phyloP scores from a whole-genome alignment of 2,113 vertebrate genomes.

The Elachura formosa region DNA sequence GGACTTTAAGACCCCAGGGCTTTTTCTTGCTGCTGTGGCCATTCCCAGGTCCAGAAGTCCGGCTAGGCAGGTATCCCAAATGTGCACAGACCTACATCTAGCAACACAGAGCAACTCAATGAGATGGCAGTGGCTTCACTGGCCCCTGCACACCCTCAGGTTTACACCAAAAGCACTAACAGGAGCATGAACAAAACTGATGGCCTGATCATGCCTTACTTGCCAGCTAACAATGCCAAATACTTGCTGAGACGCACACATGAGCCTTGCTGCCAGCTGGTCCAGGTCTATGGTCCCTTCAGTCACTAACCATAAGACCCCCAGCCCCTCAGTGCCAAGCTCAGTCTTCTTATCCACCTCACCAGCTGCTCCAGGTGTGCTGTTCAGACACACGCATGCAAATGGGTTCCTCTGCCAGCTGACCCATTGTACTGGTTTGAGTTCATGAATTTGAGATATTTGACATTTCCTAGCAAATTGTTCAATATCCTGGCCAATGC shows the following conservation, averaged over 20 bases:
- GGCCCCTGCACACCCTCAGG: background rate
- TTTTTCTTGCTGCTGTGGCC: background rate
- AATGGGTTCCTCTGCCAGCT: background rate
- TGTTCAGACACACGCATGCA: background rate
- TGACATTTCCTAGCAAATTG: too few relatives aligned
- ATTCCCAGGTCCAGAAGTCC: background rate
- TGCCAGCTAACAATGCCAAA: background rate
- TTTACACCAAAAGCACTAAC: background rate
- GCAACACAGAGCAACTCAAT: background rate
- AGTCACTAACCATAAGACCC: background rate
- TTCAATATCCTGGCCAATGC: too few relatives aligned
- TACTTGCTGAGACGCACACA: background rate
- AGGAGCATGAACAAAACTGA: background rate
- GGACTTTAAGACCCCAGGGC: background rate
- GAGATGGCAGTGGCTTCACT: background rate
- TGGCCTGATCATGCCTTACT: background rate
- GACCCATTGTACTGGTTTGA: too few relatives aligned
- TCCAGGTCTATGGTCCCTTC: background rate
- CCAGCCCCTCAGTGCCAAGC: background rate
- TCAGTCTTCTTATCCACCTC: background rate
- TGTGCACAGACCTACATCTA: background rate
- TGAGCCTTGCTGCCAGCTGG: fast-evolving
- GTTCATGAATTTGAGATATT: too few relatives aligned
- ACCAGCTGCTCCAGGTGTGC: background rate
- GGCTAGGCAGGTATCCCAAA: background rate